These are phyloP conservation scores for Narcine bancroftii DNA, from an alignment of 2,113 vertebrate genomes.

Conservation along the genomic window DNA sequence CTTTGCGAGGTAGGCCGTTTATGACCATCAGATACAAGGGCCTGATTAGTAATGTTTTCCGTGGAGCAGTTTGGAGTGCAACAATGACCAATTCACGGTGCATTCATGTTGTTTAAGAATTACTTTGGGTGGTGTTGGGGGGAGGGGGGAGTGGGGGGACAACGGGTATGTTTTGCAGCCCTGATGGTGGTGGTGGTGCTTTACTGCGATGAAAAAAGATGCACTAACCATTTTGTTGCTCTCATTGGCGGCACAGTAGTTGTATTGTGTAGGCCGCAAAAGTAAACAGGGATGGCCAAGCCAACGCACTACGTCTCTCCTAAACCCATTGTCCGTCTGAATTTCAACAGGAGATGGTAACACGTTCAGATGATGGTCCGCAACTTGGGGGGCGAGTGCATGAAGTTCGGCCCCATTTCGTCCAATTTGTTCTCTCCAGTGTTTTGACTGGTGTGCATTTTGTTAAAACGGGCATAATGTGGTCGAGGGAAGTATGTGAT, in stretches of 20 bases:
- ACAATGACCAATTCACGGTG: neutral
- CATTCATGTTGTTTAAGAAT: neutral
- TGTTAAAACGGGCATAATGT: neutral
- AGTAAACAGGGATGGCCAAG: slow-evolving; percentile 27
- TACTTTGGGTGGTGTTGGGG: too few species aligned
- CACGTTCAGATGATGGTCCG: neutral
- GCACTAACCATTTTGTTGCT: neutral
- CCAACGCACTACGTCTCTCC: slow-evolving; percentile 25
- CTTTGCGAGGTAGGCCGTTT: slow-evolving; percentile 28
- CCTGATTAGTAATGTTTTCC: slow-evolving; percentile 32
- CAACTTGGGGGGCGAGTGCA: neutral
- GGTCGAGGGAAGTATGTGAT: neutral
- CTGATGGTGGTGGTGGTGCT: neutral
- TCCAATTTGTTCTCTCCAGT: neutral
- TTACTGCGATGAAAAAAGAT: neutral
- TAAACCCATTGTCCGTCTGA: slow-evolving; percentile 5
- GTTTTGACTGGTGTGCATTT: neutral
- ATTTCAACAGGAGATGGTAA: slow-evolving; percentile 7
- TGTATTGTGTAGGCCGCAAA: slow-evolving; percentile 29
- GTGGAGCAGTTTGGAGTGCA: neutral
- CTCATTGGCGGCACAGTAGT: neutral
- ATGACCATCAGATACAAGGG: slow-evolving; percentile 24
- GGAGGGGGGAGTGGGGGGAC: too few species aligned
- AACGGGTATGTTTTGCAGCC: neutral
- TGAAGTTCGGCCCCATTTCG: neutral